Base-by-base conservation (phyloP, 2,888 invertebrate species). In the Cartodere bifasciata region DNA sequence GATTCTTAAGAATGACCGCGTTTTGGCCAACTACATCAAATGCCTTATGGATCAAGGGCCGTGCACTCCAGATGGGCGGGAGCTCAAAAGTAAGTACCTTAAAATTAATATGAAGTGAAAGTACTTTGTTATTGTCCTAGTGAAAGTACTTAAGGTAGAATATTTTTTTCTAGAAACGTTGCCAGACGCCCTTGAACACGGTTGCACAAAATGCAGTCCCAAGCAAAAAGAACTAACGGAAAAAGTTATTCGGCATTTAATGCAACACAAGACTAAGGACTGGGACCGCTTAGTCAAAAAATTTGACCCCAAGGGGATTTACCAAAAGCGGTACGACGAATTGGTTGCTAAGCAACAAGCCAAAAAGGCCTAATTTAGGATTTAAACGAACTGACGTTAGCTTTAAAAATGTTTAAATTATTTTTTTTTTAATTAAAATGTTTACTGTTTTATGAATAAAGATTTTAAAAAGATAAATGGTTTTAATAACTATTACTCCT, bases 261-360 rank as follows among this genome's bases (percentile, higher is more conserved):
- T 68, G 50, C 53, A 62, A 31, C 73, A 75, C 35, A 70, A 72
- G 51, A 65, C 69, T 0, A 63, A 64, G 1, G 79, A 81, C 43
- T 82, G 80, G 77, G 67, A 71, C 7, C 68, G 72, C 47, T 61
- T 82, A 15, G 49, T 70, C 4, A 62, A 65, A 11, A 72, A 72
- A 42, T 82, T 76, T 64, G 83, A 83, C 52, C 79, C 81, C 3
- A 68, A 72, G 7, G 80, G 80, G 1, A 69, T 73, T 36, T 70
- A 67, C 52, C 63, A 65, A 49, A 64, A 62, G 39, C 62, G 64
- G 21, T 70, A 60, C 33, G 65, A 67, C 29, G 52, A 50, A 28
- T 29, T 35, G 26, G 28, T 23, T 5, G 31, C 10, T 2, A 23
- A 23, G 10, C 9, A 23, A 23, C 28, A 35, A 24, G 33, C 33